Base-by-base conservation (phyloP, 2,113 vertebrate species). In the Mohoua ochrocephala region DNA sequence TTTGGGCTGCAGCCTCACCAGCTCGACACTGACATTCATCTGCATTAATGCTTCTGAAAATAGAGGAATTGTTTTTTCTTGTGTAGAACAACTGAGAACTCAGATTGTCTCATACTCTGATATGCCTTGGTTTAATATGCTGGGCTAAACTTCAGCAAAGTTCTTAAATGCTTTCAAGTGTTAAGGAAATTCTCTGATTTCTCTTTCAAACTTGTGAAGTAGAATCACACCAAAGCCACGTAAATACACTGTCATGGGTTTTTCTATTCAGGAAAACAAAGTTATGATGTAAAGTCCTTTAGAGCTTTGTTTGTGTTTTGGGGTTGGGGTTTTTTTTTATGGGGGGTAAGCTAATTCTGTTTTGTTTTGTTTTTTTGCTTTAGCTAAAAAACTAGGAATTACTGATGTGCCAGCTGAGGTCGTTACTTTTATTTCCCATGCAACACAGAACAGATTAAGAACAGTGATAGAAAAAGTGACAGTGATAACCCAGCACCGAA, bases 391-490 rank as follows among this genome's bases (percentile, higher is more conserved):
- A 97, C 98, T 98, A 94, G 98, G 98, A 82, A 98, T 99, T 94
- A 98, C 98, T 19, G 98, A 99, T 65, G 98, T 99, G 33, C 97
- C 99, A 31, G 96, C 98, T 97, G 98, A 99, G 82, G 98, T 98
- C 5, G 98, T 99, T 89, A 98, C 98, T 93, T 99, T 99, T 96
- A 98, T 99, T 97, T 99, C 98, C 47, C 98, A 99, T 22, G 98
- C 98, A 49, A 98, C 99, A 4, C 98, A 99, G 93, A 98, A 94
- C 52, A 98, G 98, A 90, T 94, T 99, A 74, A 98, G 98, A 52
- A 98, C 98, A 13, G 97, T 99, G 52, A 97, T 99, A 63, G 98
- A 99, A 95, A 99, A 99, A 57, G 98, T 99, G 76, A 98, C 99
- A 3, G 91, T 97, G 85, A 98, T 99, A 27, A 99, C 98, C 31